Conservation (phyloP, 2,888 invertebrate genomes). For the Sesamia inferens region DNA sequence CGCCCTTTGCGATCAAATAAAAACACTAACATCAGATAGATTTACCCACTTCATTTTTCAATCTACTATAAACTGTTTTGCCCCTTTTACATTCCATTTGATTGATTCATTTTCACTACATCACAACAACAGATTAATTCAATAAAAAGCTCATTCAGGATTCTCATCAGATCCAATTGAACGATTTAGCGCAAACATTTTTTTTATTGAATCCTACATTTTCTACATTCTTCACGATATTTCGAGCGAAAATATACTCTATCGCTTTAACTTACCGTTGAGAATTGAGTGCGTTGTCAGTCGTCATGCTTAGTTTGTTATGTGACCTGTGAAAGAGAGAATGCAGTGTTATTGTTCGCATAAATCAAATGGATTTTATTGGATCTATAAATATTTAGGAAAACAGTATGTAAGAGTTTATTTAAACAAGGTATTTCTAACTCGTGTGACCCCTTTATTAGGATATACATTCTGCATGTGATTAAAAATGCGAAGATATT, state of each 20-base stretch:
- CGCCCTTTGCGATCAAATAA: too few species aligned
- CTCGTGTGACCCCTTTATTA: constrained; percentile 18
- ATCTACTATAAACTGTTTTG: too few species aligned
- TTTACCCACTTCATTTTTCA: too few species aligned
- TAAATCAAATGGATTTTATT: constrained; percentile 31
- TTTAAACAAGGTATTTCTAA: constrained; percentile 22
- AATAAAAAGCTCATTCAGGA: constrained; percentile 28
- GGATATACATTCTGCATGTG: neutral
- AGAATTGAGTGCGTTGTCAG: constrained; percentile 84
- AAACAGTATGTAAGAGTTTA: constrained; percentile 12
- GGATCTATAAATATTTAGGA: constrained; percentile 21
- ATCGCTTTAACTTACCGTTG: constrained; percentile 77
- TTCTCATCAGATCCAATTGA: constrained; percentile 32
- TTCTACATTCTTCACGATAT: neutral
- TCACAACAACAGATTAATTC: constrained; percentile 20
- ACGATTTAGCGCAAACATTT: constrained; percentile 15
- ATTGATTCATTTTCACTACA: constrained; percentile 20
- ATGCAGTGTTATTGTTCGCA: constrained; percentile 21
- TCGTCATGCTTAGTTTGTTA: constrained; percentile 74
- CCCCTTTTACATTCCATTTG: neutral
- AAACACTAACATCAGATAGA: neutral
- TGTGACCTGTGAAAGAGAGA: constrained; percentile 73
- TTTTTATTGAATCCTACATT: constrained; percentile 24
- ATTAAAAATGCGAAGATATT: too few species aligned
- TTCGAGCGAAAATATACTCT: constrained; percentile 6